Evolutionary conservation across 1,140 invertebrate genomes (phyloP).

Genomic region (Paralvinella palmiformis): DNA sequence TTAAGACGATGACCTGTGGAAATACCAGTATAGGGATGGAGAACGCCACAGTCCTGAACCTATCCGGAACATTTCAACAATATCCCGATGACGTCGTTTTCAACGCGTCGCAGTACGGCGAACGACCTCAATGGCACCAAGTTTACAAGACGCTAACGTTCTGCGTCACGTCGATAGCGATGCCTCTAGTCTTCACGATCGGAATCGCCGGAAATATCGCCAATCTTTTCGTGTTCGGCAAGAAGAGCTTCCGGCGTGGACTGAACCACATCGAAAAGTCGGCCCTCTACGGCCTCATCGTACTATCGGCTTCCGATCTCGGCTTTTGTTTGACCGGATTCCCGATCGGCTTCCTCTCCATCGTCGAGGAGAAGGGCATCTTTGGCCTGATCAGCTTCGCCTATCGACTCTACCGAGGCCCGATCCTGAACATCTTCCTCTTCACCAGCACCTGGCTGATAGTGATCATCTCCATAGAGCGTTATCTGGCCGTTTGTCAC

Average conservation of each 20-base stretch:
- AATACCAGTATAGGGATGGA: too few relatives aligned
- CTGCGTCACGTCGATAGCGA: not conserved
- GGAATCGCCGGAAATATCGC: slow-evolving; percentile 2
- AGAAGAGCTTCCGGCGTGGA: not conserved
- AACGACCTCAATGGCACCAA: too few relatives aligned
- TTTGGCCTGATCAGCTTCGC: not conserved
- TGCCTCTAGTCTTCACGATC: not conserved
- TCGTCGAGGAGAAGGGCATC: not conserved
- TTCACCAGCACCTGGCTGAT: slow-evolving; percentile 20
- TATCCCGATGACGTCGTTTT: too few relatives aligned
- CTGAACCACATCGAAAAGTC: slow-evolving; percentile 2
- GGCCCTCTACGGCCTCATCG: slow-evolving; percentile 8
- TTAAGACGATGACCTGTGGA: too few relatives aligned
- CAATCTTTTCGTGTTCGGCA: slow-evolving; percentile 3
- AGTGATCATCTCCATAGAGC: slow-evolving; percentile 10
- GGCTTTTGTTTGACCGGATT: slow-evolving; percentile 13
- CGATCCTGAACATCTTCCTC: slow-evolving; percentile 15
- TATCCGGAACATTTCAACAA: too few relatives aligned
- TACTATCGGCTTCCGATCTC: slow-evolving; percentile 14
- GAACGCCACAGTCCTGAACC: too few relatives aligned
- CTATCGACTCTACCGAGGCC: slow-evolving; percentile 11
- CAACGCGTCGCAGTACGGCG: too few relatives aligned
- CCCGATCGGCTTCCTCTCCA: not conserved
- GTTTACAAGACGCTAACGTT: not conserved
- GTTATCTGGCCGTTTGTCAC: slow-evolving; percentile 18